Evolutionary conservation across 2,797 vertebrate species (phyloP).

Genomic region (Fratercula arctica): DNA sequence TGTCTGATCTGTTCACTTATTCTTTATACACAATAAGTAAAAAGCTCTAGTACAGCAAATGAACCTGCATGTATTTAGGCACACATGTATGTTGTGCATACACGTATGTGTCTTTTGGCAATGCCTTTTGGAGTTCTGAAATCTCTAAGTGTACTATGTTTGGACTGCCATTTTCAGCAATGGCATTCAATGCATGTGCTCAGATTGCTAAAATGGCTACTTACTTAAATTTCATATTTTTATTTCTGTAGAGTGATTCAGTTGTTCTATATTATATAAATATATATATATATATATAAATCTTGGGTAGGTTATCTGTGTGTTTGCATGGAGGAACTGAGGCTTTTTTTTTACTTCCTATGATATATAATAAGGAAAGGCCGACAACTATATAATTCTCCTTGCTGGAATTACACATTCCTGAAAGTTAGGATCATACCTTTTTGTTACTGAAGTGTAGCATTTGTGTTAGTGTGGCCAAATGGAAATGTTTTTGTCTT

Average conservation of each 20-base stretch:
- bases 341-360: background rate
- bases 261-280: background rate
- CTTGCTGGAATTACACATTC: background rate
- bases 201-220: background rate
- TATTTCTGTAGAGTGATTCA: background rate
- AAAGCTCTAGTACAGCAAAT: background rate
- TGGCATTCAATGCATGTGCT: background rate
- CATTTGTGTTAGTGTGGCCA: background rate
- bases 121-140: background rate
- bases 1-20: background rate
- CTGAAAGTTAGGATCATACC: background rate
- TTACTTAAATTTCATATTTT: background rate
- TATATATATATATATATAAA: background rate
- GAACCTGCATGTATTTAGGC: background rate
- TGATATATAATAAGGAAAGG: background rate
- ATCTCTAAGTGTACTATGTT: background rate
- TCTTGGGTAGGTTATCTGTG: background rate
- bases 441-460: background rate
- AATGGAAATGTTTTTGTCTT: background rate
- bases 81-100: background rate
- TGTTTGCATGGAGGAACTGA: background rate
- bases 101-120: background rate
- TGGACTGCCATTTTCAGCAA: constrained; percentile 5
- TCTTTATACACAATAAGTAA: background rate
- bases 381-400: background rate